Percentiles rank a stretch among this genome's conserved stretches.
Conservation (phyloP, 2,113 vertebrate genomes). For the Aegotheles bennettii region DNA sequence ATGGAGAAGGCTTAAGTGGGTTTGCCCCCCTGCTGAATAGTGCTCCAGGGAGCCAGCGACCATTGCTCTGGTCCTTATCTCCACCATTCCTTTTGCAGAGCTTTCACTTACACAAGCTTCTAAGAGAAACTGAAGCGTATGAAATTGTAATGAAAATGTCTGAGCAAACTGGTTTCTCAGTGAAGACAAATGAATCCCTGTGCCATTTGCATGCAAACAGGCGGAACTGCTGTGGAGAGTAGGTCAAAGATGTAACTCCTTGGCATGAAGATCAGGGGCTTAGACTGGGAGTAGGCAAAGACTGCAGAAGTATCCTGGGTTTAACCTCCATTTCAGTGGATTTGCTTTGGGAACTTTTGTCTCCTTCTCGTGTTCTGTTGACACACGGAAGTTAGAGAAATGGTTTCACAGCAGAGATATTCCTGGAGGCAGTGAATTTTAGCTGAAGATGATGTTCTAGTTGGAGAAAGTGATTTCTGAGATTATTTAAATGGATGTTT, state of each 20-base stretch:
- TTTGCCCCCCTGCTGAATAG: background rate
- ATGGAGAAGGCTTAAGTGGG: background rate
- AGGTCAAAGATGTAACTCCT: background rate
- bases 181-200: slow-evolving; percentile 19
- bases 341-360: background rate
- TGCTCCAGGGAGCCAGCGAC: background rate
- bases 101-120: background rate
- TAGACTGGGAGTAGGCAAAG: background rate
- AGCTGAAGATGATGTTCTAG: background rate
- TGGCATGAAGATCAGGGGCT: background rate
- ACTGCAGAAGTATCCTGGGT: background rate
- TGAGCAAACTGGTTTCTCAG: background rate
- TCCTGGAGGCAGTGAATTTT: background rate
- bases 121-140: background rate
- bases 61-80: background rate
- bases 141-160: slow-evolving; percentile 25
- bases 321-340: background rate
- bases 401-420: background rate
- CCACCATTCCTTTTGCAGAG: background rate
- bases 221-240: background rate
- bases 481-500: background rate
- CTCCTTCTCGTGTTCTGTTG: background rate
- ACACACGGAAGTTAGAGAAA: background rate
- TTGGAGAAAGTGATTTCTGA: background rate
- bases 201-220: background rate